A percentile compares a stretch with the other conserved stretches of the same genome.
Conservation (phyloP, 2,888 invertebrate species). For the Acronicta psi region DNA sequence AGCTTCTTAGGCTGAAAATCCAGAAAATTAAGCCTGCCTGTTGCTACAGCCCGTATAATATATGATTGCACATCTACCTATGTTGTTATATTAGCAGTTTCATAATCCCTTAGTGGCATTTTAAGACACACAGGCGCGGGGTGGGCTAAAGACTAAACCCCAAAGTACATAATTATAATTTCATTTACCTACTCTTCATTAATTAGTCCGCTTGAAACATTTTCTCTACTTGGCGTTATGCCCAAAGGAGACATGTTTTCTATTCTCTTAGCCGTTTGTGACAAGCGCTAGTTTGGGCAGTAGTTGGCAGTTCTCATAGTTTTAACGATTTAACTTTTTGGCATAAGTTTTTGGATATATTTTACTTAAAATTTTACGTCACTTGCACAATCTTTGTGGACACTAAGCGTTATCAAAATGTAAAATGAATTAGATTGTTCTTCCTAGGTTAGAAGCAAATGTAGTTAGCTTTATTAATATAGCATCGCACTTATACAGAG, state of each 20-base stretch:
- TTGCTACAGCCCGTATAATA: too few relatives aligned
- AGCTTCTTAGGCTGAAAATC: too few relatives aligned
- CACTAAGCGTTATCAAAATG: too few relatives aligned
- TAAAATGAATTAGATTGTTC: too few relatives aligned
- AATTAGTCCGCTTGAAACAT: constrained; percentile 32
- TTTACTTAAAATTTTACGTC: background rate
- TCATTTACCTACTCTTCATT: constrained; percentile 8
- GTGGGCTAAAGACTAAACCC: background rate
- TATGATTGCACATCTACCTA: background rate
- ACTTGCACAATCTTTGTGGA: background rate
- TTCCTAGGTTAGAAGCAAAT: too few relatives aligned
- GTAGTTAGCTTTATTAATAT: too few relatives aligned
- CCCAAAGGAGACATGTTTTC: constrained; percentile 39
- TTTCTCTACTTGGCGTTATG: constrained; percentile 23
- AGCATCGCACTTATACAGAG: too few relatives aligned
- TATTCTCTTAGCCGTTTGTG: constrained; percentile 37
- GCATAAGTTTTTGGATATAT: constrained; percentile 6
- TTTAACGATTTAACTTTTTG: constrained; percentile 41
- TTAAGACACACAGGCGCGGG: constrained; percentile 2
- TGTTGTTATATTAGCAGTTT: background rate
- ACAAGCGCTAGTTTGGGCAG: constrained; percentile 25
- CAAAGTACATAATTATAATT: constrained; percentile 8
- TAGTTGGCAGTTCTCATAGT: constrained; percentile 14
- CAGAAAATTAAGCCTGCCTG: too few relatives aligned
- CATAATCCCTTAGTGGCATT: constrained; percentile 1